Percentiles rank a stretch among this genome's conserved stretches.
Evolutionary conservation across 2,797 vertebrate species (phyloP).

Genomic region (Nyctalus aviator): DNA sequence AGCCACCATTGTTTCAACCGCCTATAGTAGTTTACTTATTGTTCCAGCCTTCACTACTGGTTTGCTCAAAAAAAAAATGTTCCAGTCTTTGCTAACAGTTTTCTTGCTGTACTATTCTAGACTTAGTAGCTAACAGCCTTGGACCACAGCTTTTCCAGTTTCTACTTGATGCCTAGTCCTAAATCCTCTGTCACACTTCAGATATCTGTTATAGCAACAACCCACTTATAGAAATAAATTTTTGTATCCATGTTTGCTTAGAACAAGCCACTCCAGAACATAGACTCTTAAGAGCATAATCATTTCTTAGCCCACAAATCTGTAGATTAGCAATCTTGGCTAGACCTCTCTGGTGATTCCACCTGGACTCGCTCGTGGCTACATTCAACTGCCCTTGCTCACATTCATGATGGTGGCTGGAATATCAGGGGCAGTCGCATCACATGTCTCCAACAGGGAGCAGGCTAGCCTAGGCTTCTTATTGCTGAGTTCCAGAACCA

Average conservation of each 20-base stretch:
- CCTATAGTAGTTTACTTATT: neutral
- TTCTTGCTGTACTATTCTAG: neutral
- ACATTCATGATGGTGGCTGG: too few species aligned
- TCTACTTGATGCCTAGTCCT: neutral
- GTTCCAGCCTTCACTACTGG: neutral
- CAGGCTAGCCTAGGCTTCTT: neutral
- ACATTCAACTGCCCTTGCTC: neutral
- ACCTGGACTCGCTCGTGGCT: neutral
- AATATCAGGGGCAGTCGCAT: neutral
- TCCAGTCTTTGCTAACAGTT: neutral
- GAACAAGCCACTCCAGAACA: neutral
- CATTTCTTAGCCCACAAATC: neutral
- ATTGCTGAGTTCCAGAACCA: neutral
- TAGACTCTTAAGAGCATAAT: neutral
- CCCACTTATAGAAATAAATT: neutral
- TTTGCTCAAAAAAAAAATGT: neutral
- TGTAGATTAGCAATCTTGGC: neutral
- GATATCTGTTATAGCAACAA: neutral
- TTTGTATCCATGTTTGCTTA: conserved; percentile 23
- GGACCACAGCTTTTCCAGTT: neutral
- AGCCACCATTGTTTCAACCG: neutral
- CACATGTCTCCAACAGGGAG: neutral
- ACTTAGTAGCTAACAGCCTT: neutral
- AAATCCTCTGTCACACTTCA: neutral
- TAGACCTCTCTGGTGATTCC: neutral